Conservation (phyloP, 2,113 vertebrate genomes). For the Daboia siamensis region DNA sequence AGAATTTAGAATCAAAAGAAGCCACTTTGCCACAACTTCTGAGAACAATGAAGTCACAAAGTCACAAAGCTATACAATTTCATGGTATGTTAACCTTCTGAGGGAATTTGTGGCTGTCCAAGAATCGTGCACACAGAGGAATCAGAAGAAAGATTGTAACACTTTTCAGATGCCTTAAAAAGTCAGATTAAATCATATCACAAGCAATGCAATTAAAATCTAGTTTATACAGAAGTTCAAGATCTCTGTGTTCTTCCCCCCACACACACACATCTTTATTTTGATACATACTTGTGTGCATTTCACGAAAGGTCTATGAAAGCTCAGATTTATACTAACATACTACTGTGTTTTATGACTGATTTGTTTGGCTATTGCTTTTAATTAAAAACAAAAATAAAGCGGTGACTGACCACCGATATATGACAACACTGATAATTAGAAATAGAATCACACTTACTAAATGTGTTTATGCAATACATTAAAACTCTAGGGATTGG, state of each 20-base stretch:
- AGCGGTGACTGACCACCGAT: not conserved
- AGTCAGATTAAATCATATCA: not conserved
- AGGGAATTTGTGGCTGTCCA: not conserved
- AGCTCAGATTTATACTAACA: not conserved
- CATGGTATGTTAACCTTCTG: conserved; percentile 11
- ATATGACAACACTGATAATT: not conserved
- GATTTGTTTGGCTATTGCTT: not conserved
- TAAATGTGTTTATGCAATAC: not conserved
- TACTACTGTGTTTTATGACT: not conserved
- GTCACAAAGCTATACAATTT: conserved; percentile 10
- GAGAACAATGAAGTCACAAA: not conserved
- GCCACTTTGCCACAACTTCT: not conserved
- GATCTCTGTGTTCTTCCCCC: not conserved
- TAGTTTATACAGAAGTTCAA: not conserved
- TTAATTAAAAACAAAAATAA: not conserved
- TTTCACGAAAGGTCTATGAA: not conserved
- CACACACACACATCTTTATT: too few relatives aligned
- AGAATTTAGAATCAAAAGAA: conserved; percentile 5
- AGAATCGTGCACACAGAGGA: not conserved
- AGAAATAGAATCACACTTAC: not conserved
- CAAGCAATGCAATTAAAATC: not conserved
- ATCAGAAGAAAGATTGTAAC: not conserved
- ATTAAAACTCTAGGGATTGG: not conserved
- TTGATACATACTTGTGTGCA: not conserved
- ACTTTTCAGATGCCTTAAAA: not conserved